These are phyloP conservation scores for Mizuhopecten yessoensis DNA, from an alignment of 1,140 invertebrate genomes.

Conservation along the genomic window DNA sequence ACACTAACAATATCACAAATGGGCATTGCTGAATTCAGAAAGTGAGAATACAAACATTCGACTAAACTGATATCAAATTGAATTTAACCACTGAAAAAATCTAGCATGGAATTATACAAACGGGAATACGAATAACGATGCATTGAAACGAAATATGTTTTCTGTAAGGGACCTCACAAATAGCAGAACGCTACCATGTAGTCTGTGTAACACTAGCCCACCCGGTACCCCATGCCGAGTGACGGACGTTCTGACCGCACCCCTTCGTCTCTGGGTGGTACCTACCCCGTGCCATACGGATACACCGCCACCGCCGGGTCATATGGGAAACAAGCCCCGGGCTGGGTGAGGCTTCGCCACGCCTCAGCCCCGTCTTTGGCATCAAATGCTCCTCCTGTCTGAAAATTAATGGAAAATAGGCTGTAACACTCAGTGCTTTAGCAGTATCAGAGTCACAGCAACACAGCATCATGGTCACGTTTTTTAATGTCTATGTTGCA, in stretches of 20 bases:
- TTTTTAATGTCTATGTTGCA: no score
- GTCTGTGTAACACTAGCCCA: background rate
- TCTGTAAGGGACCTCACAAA: background rate
- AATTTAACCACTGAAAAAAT: constrained; percentile 38
- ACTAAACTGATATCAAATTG: constrained; percentile 30
- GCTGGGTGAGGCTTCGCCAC: constrained; percentile 71
- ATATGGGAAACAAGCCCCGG: constrained; percentile 75
- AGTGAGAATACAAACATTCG: constrained; percentile 34
- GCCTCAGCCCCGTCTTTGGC: constrained; percentile 76
- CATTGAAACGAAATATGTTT: constrained; percentile 40
- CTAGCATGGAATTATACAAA: constrained; percentile 42
- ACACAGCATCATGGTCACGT: no score
- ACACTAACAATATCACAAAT: constrained; percentile 18
- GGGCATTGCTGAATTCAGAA: background rate
- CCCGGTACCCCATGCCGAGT: background rate
- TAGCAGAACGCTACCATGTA: background rate
- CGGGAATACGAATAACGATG: background rate
- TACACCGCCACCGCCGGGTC: constrained; percentile 76
- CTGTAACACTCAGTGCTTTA: no score
- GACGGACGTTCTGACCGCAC: background rate
- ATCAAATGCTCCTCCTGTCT: constrained; percentile 67
- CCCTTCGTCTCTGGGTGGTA: background rate
- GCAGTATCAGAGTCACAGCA: no score
- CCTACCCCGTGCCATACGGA: constrained; percentile 76
- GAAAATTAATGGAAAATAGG: constrained; percentile 81